These are phyloP conservation scores for Harpagoxenus sublaevis DNA, from an alignment of 2,888 invertebrate species.

Conservation along the genomic window DNA sequence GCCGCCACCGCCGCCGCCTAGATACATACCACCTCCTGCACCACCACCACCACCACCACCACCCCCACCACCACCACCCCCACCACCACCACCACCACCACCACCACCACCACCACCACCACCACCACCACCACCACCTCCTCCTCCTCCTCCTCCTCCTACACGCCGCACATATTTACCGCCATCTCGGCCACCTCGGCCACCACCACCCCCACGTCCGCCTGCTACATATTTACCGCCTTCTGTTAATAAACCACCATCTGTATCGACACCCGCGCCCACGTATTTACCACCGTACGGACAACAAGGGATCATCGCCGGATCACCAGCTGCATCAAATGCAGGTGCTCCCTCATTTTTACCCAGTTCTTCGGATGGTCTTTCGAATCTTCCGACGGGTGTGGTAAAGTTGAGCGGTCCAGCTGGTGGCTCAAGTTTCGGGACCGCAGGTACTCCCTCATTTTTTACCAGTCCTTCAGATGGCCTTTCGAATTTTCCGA, in stretches of 20 bases:
- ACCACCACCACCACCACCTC: not conserved
- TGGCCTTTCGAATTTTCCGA: not conserved
- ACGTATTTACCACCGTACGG: conserved; percentile 38
- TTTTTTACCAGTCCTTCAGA: not conserved
- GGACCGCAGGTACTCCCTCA: not conserved
- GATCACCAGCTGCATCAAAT: not conserved
- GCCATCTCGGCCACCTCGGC: not conserved
- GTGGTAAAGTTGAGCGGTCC: conserved; percentile 35
- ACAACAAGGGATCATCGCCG: not conserved
- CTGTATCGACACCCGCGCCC: conserved; percentile 31
- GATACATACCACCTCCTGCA: not conserved
- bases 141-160: not conserved
- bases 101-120: not conserved
- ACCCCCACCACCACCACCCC: not conserved
- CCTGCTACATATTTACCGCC: conserved; percentile 33
- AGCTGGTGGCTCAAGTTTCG: conserved; percentile 2
- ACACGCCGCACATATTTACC: conserved; percentile 37
- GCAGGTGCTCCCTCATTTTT: not conserved
- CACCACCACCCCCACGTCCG: not conserved
- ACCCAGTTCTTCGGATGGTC: not conserved
- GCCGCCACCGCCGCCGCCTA: not conserved
- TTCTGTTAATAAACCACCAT: not conserved
- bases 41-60: not conserved
- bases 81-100: not conserved
- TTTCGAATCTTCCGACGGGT: not conserved